These are phyloP conservation scores for Xiphophorus maculatus DNA, from an alignment of 2,113 vertebrate genomes.

Conservation along the genomic window DNA sequence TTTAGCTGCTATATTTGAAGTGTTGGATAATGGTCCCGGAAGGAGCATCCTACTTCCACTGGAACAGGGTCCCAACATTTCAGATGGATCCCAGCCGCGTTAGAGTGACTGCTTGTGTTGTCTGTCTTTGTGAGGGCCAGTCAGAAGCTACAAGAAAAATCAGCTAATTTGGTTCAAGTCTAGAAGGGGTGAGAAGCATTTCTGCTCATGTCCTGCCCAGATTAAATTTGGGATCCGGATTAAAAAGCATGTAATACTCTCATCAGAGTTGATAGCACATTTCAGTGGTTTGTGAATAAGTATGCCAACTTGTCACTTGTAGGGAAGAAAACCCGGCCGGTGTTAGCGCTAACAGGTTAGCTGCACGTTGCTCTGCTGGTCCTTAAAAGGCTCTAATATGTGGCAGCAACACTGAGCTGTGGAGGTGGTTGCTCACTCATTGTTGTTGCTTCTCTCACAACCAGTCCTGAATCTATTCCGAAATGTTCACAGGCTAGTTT, in stretches of 20 bases:
- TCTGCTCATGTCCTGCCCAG: background rate
- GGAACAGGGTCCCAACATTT: constrained; percentile 22
- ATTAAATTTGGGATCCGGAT: background rate
- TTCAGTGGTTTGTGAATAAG: background rate
- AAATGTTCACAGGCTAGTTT: background rate
- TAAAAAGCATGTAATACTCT: background rate
- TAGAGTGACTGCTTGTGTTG: background rate
- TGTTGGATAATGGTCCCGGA: constrained; percentile 48
- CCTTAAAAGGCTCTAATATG: background rate
- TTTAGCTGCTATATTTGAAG: constrained; percentile 43
- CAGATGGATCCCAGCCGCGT: constrained; percentile 22
- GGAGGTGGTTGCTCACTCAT: constrained; percentile 18
- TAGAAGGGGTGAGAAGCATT: background rate
- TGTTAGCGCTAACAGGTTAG: background rate
- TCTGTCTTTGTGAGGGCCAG: background rate
- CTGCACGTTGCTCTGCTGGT: background rate
- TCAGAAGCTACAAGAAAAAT: background rate
- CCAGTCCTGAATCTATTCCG: background rate
- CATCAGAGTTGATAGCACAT: background rate
- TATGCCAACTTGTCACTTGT: too few species aligned
- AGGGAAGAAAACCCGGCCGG: too few species aligned
- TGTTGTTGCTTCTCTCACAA: background rate
- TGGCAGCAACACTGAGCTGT: constrained; percentile 4
- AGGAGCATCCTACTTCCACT: constrained; percentile 48
- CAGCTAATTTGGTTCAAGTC: background rate